Evolutionary conservation across 1,140 invertebrate species (phyloP).

Genomic region (Anastatus disparis): DNA sequence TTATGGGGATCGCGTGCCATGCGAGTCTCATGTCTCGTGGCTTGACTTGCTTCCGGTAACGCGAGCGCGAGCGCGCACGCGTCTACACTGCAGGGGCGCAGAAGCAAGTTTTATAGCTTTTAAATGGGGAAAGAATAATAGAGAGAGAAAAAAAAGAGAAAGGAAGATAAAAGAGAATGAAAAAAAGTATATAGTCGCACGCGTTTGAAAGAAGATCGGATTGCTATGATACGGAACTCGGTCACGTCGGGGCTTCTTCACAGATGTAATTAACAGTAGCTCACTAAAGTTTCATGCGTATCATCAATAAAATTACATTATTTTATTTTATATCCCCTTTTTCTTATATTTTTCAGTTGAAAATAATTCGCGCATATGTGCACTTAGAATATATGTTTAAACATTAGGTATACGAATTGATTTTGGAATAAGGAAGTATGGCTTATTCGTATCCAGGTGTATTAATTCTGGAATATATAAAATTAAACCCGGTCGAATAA

Average conservation of each 20-base stretch:
- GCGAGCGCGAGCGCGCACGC: neutral
- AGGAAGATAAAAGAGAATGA: too few relatives aligned
- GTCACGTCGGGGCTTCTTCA: conserved; percentile 44
- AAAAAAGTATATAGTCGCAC: too few relatives aligned
- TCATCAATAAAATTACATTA: conserved; percentile 16
- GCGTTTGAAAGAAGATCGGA: conserved; percentile 41
- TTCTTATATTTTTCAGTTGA: too few relatives aligned
- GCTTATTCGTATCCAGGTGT: too few relatives aligned
- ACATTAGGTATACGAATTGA: neutral
- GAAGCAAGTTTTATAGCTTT: conserved; percentile 34
- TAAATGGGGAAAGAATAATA: conserved; percentile 24
- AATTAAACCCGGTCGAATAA: too few relatives aligned
- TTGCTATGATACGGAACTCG: conserved; percentile 48
- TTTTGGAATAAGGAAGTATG: too few relatives aligned
- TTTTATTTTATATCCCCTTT: conserved; percentile 2
- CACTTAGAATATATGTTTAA: neutral
- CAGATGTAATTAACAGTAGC: conserved; percentile 33
- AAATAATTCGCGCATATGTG: conserved; percentile 16
- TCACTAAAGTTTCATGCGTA: neutral
- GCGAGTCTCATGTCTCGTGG: conserved; percentile 38
- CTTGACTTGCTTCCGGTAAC: conserved; percentile 41
- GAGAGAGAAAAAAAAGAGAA: too few relatives aligned
- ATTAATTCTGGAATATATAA: conserved; percentile 1
- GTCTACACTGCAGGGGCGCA: neutral
- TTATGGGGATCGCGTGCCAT: conserved; percentile 46